Conservation (phyloP, 2,888 invertebrate species). For the Trissolcus japonicus region DNA sequence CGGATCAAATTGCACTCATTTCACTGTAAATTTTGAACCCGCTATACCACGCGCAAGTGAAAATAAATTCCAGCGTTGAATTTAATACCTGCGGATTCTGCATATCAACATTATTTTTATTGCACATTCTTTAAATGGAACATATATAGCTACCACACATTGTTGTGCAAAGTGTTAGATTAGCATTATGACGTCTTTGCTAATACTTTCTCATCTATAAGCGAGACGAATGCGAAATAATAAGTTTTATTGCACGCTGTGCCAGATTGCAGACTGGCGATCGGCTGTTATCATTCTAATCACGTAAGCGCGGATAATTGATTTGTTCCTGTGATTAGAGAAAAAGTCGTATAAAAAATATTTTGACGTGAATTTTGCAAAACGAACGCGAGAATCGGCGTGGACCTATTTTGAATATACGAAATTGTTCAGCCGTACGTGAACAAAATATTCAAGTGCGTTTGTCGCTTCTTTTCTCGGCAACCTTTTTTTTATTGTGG, state of each 20-base stretch:
- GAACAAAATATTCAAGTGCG: too few relatives aligned
- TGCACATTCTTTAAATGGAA: not conserved
- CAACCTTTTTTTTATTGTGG: not conserved
- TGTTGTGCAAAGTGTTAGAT: too few relatives aligned
- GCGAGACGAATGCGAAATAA: too few relatives aligned
- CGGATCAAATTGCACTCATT: slow-evolving; percentile 12
- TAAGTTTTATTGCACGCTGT: too few relatives aligned
- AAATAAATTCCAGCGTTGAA: not conserved
- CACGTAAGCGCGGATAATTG: slow-evolving; percentile 4
- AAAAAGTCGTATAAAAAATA: not conserved
- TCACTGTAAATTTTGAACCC: not conserved
- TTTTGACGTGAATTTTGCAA: not conserved
- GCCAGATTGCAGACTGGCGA: not conserved
- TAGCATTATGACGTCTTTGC: too few relatives aligned
- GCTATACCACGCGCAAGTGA: too few relatives aligned
- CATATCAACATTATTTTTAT: not conserved
- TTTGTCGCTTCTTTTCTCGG: too few relatives aligned
- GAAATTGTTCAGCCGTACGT: too few relatives aligned
- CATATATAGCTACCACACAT: too few relatives aligned
- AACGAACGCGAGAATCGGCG: too few relatives aligned
- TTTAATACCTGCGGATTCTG: not conserved
- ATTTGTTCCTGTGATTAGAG: not conserved
- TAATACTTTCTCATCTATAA: too few relatives aligned
- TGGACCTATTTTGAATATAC: too few relatives aligned
- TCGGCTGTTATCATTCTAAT: slow-evolving; percentile 6